Base-by-base conservation (phyloP, 2,113 vertebrate genomes). In the Salminus brasiliensis region DNA sequence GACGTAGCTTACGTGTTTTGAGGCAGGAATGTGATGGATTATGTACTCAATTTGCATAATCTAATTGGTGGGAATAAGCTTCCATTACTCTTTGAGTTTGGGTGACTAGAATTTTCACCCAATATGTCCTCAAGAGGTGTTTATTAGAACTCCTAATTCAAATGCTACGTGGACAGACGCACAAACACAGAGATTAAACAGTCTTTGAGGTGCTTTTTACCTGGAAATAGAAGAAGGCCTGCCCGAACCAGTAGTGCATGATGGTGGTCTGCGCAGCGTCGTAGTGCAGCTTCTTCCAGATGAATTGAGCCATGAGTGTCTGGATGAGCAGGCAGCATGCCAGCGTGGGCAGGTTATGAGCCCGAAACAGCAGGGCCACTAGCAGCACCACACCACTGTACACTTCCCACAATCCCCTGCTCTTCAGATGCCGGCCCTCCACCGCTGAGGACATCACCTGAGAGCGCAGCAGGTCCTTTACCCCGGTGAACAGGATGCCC, bases 151-250 rank as follows among this genome's bases (percentile, higher is more conserved):
- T n/a, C n/a, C 9, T 27, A n/a, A 10, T 11, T 3, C 6, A n/a
- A 7, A 0, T 2, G 27, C 29, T 5, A 27, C 11, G 30, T 27
- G 30, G 12, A 13, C 57, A 30, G 0, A 62, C 59, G 34, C 57
- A 30, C 55, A 11, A 3, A 59, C 8, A 25, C 55, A 59, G 2
- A 2, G 6, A 5, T 32, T 15, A 18, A 21, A 39, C 45, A 76
- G 63, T 2, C 36, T 55, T 45, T 77, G 12, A 6, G 5, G 5
- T 72, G 13, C 23, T 16, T 90, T n/a, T 91, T 89, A 99, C 98
- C 97, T 99, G 98, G 70, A 97, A 97, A 92, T 94, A 99, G 90
- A 99, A 99, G 93, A 98, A 98, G 27, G 96, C 96, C 85, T 99
- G 98, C 4, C 97, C 97, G 32, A 99, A 97, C 97, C 98, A 99